These are phyloP conservation scores for Phalacrocorax brasilianus DNA, from an alignment of 2,113 vertebrate species.

Conservation along the genomic window DNA sequence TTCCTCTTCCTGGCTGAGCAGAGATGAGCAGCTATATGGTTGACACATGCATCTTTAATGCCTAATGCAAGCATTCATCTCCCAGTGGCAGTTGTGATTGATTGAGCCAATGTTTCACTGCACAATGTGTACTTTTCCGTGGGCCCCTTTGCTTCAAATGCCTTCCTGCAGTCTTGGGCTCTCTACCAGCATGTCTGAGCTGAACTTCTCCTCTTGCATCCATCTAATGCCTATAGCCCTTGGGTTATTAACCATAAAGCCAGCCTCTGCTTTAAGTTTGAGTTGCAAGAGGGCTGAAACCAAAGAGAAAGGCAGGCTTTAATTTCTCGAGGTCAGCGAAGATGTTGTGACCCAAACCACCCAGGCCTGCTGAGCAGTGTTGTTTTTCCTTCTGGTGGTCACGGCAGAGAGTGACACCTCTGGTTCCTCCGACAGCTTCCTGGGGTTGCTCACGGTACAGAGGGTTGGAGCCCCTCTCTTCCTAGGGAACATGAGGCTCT, in stretches of 20 bases:
- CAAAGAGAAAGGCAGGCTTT: neutral
- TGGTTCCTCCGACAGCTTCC: neutral
- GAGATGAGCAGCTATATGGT: rapidly evolving
- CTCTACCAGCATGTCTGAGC: neutral
- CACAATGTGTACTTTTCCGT: neutral
- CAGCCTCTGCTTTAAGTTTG: neutral
- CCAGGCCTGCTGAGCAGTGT: neutral
- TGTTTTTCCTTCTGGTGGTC: neutral
- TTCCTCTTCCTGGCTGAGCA: neutral
- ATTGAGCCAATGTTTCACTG: neutral
- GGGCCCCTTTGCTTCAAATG: neutral
- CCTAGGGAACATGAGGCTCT: neutral
- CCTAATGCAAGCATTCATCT: neutral
- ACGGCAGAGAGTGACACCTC: neutral
- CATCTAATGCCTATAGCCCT: neutral
- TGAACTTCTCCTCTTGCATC: neutral
- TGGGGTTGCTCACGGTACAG: neutral
- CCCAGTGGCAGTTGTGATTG: neutral
- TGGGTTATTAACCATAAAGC: neutral
- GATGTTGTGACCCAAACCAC: neutral
- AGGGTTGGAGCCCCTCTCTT: neutral
- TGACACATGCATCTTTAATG: neutral
- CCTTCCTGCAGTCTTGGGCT: neutral
- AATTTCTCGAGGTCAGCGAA: neutral
- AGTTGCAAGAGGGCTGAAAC: neutral